A percentile compares a stretch with the other conserved stretches of the same genome.
Evolutionary conservation across 2,888 invertebrate genomes (phyloP).

Genomic region (Steinernema hermaphroditum): DNA sequence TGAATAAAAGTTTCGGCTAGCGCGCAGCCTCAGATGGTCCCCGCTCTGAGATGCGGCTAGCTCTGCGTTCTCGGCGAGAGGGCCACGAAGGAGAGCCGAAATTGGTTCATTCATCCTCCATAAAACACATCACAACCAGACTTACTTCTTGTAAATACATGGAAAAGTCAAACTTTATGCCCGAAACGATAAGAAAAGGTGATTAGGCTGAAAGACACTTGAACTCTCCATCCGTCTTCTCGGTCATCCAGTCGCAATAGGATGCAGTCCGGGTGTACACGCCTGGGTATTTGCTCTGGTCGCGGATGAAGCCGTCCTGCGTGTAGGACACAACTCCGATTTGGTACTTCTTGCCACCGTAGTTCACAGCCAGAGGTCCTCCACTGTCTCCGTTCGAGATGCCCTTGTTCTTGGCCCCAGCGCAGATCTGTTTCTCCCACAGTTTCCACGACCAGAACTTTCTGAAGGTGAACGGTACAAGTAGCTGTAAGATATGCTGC

Average conservation of each 20-base stretch:
- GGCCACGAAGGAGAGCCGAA: too few species aligned
- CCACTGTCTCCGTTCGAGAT: not conserved
- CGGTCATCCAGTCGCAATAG: constrained; percentile 1
- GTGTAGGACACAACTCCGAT: not conserved
- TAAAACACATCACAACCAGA: too few species aligned
- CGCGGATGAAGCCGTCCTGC: not conserved
- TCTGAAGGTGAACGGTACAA: not conserved
- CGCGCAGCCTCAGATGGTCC: too few species aligned
- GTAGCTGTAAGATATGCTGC: not conserved
- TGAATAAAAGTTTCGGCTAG: too few species aligned
- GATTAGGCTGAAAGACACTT: not conserved
- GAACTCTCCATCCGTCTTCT: not conserved
- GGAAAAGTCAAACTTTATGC: too few species aligned
- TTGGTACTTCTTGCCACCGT: not conserved
- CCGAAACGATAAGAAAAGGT: too few species aligned
- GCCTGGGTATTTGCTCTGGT: not conserved
- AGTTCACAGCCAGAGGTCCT: not conserved
- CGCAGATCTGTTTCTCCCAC: not conserved
- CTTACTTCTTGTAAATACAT: too few species aligned
- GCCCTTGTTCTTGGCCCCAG: not conserved
- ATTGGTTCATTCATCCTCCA: too few species aligned
- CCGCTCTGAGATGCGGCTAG: too few species aligned
- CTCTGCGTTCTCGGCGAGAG: too few species aligned
- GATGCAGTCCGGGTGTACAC: not conserved
- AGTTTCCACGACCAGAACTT: not conserved